phyloP scores from a whole-genome alignment of 2,113 vertebrate genomes.

The Nibea coibor region DNA sequence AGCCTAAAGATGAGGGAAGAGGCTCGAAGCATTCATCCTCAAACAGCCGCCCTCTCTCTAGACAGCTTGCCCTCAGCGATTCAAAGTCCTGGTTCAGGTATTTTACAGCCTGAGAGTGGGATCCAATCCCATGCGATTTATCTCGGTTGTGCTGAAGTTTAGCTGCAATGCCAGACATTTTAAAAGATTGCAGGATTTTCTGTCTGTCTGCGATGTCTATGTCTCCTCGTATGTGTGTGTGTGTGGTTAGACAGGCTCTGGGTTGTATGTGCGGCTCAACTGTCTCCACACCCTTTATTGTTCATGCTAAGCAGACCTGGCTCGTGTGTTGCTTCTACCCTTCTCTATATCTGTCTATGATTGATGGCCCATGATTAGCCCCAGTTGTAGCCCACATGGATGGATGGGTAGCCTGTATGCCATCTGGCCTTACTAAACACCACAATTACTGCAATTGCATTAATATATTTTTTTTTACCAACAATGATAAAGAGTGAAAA shows the following conservation, averaged over 20 bases:
- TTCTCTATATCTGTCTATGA: neutral
- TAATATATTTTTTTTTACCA: neutral
- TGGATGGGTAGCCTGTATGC: neutral
- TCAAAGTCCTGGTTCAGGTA: slow-evolving; percentile 89
- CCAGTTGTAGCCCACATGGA: neutral
- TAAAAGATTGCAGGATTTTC: neutral
- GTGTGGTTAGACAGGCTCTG: slow-evolving; percentile 17
- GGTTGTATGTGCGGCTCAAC: neutral
- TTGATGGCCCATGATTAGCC: neutral
- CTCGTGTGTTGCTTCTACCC: slow-evolving; percentile 16
- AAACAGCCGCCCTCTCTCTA: slow-evolving; percentile 83
- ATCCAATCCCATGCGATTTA: slow-evolving; percentile 66
- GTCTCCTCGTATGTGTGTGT: neutral
- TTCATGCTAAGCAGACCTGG: slow-evolving; percentile 4
- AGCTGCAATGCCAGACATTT: slow-evolving; percentile 56
- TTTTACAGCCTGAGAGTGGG: slow-evolving; percentile 80
- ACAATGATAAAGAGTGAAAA: neutral
- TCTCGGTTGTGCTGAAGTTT: slow-evolving; percentile 65
- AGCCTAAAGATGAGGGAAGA: slow-evolving; percentile 85
- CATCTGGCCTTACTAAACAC: neutral
- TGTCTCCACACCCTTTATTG: slow-evolving; percentile 53
- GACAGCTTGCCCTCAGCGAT: slow-evolving; percentile 81
- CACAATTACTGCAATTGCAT: neutral
- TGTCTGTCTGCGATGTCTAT: neutral
- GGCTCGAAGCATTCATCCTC: slow-evolving; percentile 88